phyloP scores from a whole-genome alignment of 1,140 invertebrate species.

The Epicauta chinensis region DNA sequence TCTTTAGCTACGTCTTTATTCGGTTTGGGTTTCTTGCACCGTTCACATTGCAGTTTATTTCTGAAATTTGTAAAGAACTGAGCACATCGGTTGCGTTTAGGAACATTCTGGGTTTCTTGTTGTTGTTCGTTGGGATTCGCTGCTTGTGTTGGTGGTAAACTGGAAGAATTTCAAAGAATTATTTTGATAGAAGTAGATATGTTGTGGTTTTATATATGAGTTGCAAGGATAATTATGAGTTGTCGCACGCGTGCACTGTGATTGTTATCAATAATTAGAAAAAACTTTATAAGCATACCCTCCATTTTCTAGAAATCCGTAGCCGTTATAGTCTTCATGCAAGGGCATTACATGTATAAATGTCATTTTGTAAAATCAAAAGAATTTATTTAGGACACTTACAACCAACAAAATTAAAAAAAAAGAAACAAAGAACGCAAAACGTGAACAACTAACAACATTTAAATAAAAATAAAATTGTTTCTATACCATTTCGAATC shows the following conservation, averaged over 20 bases:
- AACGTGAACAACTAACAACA: too few relatives aligned
- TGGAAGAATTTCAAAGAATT: constrained; percentile 11
- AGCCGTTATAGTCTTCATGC: constrained; percentile 38
- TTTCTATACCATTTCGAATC: constrained; percentile 25
- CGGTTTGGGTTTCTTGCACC: constrained; percentile 19
- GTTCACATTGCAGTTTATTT: constrained; percentile 28
- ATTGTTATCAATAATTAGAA: background rate
- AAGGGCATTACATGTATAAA: constrained; percentile 42
- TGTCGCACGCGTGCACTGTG: too few relatives aligned
- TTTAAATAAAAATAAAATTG: too few relatives aligned
- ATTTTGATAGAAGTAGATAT: background rate
- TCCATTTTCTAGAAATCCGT: constrained; percentile 37
- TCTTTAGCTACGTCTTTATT: constrained; percentile 3
- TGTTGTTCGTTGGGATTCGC: constrained; percentile 18
- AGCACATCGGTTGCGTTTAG: constrained; percentile 28
- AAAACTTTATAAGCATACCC: constrained; percentile 28
- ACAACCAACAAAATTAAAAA: too few relatives aligned
- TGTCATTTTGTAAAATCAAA: constrained; percentile 31
- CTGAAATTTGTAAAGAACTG: constrained; percentile 28
- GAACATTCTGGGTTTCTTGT: constrained; percentile 15
- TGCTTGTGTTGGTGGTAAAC: constrained; percentile 31
- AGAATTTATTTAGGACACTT: too few relatives aligned
- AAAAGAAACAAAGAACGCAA: too few relatives aligned
- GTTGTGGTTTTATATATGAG: too few relatives aligned
- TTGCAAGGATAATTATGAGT: too few relatives aligned